Evolutionary conservation across 2,113 vertebrate species (phyloP), one percentile per base, ranked within the genome.

Genomic region (Thryonomys swinderianus): DNA sequence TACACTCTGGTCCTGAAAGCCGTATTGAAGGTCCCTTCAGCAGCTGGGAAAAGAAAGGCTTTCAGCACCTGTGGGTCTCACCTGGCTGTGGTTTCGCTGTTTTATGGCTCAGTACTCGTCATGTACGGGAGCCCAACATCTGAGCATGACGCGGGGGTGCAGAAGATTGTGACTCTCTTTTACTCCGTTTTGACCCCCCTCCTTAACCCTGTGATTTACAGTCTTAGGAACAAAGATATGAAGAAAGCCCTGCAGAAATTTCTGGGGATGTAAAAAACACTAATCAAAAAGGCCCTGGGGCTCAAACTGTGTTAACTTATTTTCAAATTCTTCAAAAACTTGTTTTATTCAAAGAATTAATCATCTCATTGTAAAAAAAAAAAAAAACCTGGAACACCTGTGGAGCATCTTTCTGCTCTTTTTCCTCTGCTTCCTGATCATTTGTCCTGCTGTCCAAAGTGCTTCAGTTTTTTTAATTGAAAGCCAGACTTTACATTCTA

Each of bases 31-130:
- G 57, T 96, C 40, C 96, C 97, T 80, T 96, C 96, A 87, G 82
- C 69, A 42, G 69, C 81, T 81, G 93, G 96, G 34, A 42, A 51
- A 55, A 92, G 82, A 85, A 97, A 98, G 48, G 92, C 96, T 20
- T 97, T 97, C 55, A 97, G 95, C 14, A 98, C 95, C 20, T 98
- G 97, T 95, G 96, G 95, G 9, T 97, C 97, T 8, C 97, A 98
- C 61, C 66, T 98, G 61, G 93, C 66, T 67, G 97, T 97, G 79
- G 96, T 97, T 81, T 95, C 95, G 37, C 95, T 97, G 25, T 98
- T 98, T 87, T 98, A 97, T 89, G 97, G 96, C 32, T 97, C 97
- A 74, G 97, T 94, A 18, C 96, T 97, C 88, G 66, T 97, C 71
- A 96, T 96, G 85, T 98, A 97, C 66, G 91, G 96, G 23, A 96